Evolutionary conservation across 1,140 invertebrate genomes (phyloP).

Genomic region (Antheraea mylitta): DNA sequence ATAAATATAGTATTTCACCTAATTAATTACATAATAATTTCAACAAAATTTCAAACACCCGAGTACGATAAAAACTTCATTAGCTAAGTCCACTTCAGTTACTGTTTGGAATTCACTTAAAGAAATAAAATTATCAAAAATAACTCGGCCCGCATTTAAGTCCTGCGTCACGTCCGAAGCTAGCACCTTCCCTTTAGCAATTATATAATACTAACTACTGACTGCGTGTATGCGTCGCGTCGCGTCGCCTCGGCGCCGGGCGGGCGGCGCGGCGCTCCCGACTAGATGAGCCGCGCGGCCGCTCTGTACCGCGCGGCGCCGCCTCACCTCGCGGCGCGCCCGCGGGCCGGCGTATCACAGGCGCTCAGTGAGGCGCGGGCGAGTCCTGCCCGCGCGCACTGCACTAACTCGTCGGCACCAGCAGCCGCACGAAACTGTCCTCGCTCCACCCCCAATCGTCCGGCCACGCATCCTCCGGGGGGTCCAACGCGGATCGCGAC

Average conservation of each 20-base stretch:
- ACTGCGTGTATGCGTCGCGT: conserved; percentile 49
- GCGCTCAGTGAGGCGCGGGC: conserved; percentile 68
- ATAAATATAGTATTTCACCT: conserved; percentile 77
- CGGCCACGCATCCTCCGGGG: conserved; percentile 84
- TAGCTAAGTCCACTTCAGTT: conserved; percentile 68
- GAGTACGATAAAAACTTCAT: conserved; percentile 69
- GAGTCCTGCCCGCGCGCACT: conserved; percentile 62
- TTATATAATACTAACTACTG: conserved; percentile 75
- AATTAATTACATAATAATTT: conserved; percentile 78
- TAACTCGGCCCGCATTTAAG: conserved; percentile 72
- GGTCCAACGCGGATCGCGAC: conserved; percentile 90
- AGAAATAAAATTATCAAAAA: conserved; percentile 79
- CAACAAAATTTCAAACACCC: conserved; percentile 77
- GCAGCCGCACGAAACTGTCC: conserved; percentile 76
- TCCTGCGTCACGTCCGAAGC: conserved; percentile 76
- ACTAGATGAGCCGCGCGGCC: conserved; percentile 21
- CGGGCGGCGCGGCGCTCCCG: conserved; percentile 32
- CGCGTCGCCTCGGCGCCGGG: conserved; percentile 23
- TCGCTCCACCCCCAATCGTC: conserved; percentile 74
- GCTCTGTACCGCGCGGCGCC: conserved; percentile 24
- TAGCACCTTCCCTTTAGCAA: conserved; percentile 76
- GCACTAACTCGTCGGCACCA: conserved; percentile 78
- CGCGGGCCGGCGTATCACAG: conserved; percentile 53
- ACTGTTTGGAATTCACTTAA: conserved; percentile 72
- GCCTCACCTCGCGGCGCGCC: conserved; percentile 40